Evolutionary conservation across 64 coral and sea anemone species (phyloP).

Genomic region (Stylophora pistillata): DNA sequence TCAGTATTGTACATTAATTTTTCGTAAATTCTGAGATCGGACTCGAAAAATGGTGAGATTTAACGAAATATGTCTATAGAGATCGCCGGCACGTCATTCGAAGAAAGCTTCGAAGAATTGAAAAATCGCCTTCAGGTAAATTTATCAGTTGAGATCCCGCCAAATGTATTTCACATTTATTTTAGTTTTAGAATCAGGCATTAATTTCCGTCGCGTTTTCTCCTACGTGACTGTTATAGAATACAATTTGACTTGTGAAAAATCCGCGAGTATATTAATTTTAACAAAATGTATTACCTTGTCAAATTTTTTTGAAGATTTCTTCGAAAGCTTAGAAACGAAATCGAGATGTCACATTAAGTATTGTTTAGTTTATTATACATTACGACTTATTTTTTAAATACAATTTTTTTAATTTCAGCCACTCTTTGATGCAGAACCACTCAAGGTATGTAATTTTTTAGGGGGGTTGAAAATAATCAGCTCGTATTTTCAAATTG

Average conservation of each 20-base stretch:
- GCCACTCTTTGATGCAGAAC: conserved; percentile 75
- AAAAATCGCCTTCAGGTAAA: conserved; percentile 45
- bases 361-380: neutral
- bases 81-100: neutral
- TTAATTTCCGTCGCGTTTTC: neutral
- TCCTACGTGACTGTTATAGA: neutral
- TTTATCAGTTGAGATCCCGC: neutral
- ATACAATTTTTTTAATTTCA: conserved; percentile 46
- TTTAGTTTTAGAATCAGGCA: neutral
- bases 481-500: no score
- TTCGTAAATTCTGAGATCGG: conserved; percentile 3
- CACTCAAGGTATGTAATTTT: conserved; percentile 56
- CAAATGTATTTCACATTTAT: neutral
- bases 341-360: neutral
- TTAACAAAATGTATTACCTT: neutral
- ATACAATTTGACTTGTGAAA: neutral
- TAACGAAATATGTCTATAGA: conserved; percentile 21
- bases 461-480: no score
- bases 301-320: conserved; percentile 9
- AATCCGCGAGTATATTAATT: neutral
- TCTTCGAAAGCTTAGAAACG: neutral
- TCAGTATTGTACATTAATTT: neutral
- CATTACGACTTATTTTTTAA: neutral
- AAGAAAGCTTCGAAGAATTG: conserved; percentile 56
- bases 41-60: neutral